These are phyloP conservation scores for Tetrao urogallus DNA, from an alignment of 2,113 vertebrate genomes.

Conservation along the genomic window DNA sequence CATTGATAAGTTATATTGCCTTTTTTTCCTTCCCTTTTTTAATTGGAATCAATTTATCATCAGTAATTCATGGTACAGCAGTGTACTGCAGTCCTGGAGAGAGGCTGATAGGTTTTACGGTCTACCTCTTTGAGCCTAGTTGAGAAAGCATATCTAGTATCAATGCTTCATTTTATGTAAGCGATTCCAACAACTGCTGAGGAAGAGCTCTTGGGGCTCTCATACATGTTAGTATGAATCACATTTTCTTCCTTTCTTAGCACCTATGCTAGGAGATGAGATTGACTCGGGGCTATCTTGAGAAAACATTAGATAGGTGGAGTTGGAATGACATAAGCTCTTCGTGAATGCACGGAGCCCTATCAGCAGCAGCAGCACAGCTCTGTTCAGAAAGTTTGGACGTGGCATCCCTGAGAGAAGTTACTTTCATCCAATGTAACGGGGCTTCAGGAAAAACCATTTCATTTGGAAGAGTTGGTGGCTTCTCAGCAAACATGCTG, in stretches of 20 bases:
- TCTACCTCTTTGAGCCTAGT: not conserved
- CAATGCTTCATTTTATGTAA: not conserved
- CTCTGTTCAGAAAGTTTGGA: not conserved
- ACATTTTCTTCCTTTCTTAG: not conserved
- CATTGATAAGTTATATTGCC: not conserved
- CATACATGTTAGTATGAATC: conserved; percentile 14
- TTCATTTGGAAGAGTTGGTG: not conserved
- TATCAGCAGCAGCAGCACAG: not conserved
- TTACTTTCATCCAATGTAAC: not conserved
- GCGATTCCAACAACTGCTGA: conserved; percentile 2
- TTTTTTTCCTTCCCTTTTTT: not conserved
- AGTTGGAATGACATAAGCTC: not conserved
- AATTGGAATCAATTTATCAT: not conserved
- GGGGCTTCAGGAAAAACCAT: not conserved
- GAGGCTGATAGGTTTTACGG: not conserved
- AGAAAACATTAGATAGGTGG: not conserved
- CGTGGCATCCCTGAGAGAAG: not conserved
- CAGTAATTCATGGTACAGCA: not conserved
- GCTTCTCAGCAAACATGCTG: not conserved
- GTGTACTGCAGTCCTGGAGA: not conserved
- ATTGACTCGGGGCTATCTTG: not conserved
- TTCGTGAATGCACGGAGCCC: not conserved
- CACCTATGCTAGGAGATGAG: not conserved
- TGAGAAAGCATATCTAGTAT: not conserved
- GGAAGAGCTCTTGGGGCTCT: conserved; percentile 18